These are phyloP conservation scores for Capreolus pygargus DNA, from an alignment of 2,113 vertebrate genomes.

Conservation along the genomic window DNA sequence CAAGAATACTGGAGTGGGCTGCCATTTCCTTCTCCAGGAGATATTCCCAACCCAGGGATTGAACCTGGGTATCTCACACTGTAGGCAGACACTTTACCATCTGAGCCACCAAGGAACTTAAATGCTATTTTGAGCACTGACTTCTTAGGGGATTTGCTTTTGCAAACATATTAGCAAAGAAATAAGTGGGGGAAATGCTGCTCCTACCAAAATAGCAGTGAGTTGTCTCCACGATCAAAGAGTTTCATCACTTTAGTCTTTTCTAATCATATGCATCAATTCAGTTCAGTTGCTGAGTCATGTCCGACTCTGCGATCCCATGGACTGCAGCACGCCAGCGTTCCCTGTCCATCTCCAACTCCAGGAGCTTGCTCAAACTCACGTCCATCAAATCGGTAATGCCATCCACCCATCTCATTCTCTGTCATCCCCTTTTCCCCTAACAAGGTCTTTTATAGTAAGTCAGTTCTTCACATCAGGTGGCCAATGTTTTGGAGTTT, in stretches of 20 bases:
- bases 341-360: background rate
- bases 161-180: background rate
- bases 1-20: background rate
- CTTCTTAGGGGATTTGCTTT: background rate
- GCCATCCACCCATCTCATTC: background rate
- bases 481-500: background rate
- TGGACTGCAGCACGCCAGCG: background rate
- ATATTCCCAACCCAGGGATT: background rate
- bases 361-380: background rate
- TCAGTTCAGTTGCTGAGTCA: background rate
- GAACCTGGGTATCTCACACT: background rate
- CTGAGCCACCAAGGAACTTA: background rate
- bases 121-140: background rate
- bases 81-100: background rate
- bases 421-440: background rate
- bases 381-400: background rate
- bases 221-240: background rate
- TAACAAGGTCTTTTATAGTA: background rate
- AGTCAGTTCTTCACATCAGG: background rate
- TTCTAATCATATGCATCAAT: background rate
- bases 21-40: background rate
- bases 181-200: accelerated
- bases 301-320: accelerated
- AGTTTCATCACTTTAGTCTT: background rate
- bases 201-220: background rate